Percentiles rank a stretch among this genome's conserved stretches.
phyloP scores from a whole-genome alignment of 2,888 invertebrate species.

The Osmoderma eremita region DNA sequence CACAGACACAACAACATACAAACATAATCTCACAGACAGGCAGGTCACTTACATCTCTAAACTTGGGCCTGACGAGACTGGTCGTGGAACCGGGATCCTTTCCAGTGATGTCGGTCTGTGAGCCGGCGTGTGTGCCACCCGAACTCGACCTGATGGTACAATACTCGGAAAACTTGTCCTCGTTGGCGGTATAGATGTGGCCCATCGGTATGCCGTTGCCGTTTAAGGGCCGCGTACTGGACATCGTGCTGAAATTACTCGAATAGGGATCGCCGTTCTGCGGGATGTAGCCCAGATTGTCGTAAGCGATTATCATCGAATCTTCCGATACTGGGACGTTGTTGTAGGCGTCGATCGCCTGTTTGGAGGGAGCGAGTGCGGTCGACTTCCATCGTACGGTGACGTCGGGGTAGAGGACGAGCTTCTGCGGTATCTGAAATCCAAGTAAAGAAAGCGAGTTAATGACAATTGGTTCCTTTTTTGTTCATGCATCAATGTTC shows the following conservation, averaged over 20 bases:
- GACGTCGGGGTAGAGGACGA: slow-evolving; percentile 34
- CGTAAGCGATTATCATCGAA: slow-evolving; percentile 39
- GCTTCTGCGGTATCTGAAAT: slow-evolving; percentile 40
- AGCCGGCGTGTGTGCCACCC: slow-evolving; percentile 54
- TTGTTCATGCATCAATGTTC: too few relatives aligned
- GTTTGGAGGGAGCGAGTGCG: slow-evolving; percentile 56
- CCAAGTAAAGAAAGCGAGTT: too few relatives aligned
- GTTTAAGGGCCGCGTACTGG: slow-evolving; percentile 54
- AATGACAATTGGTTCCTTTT: not conserved
- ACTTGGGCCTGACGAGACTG: slow-evolving; percentile 58
- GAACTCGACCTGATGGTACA: slow-evolving; percentile 55
- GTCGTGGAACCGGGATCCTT: slow-evolving; percentile 58
- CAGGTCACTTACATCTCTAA: slow-evolving; percentile 56
- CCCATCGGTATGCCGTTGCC: slow-evolving; percentile 39
- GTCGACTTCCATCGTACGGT: slow-evolving; percentile 20
- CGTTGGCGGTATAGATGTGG: slow-evolving; percentile 40
- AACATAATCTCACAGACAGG: slow-evolving; percentile 24
- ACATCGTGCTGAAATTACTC: slow-evolving; percentile 48
- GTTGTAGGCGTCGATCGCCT: slow-evolving; percentile 60
- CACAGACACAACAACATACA: slow-evolving; percentile 12
- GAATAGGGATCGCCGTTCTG: slow-evolving; percentile 43
- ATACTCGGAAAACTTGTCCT: slow-evolving; percentile 54
- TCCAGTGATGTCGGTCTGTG: slow-evolving; percentile 49
- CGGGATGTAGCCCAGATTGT: slow-evolving; percentile 46
- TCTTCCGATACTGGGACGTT: slow-evolving; percentile 55